Evolutionary conservation across 1,140 invertebrate species (phyloP).

Genomic region (Dolichoris vasculosae): DNA sequence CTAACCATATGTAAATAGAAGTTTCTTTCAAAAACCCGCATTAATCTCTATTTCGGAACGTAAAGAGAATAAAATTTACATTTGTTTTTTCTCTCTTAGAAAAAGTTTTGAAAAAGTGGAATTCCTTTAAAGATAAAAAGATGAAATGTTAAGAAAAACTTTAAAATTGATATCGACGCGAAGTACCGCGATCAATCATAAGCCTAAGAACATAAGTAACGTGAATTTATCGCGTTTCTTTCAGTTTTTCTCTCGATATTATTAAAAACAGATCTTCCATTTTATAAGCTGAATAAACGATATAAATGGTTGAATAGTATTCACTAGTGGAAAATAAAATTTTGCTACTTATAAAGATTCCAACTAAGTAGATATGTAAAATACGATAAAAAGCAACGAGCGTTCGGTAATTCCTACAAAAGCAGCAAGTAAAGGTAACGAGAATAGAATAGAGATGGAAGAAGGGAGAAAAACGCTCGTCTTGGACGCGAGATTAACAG

Average conservation of each 20-base stretch:
- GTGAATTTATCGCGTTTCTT: background rate
- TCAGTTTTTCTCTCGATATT: background rate
- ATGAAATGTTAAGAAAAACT: constrained; percentile 17
- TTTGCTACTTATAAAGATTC: background rate
- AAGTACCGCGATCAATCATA: background rate
- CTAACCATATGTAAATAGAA: background rate
- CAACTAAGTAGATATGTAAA: background rate
- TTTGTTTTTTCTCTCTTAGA: background rate
- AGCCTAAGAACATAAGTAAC: background rate
- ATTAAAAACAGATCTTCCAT: background rate
- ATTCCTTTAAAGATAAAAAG: constrained; percentile 9
- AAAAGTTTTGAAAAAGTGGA: constrained; percentile 4
- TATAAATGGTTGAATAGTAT: background rate
- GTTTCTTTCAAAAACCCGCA: background rate
- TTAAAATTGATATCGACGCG: constrained; percentile 14
- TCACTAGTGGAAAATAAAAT: background rate
- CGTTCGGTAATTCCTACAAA: background rate
- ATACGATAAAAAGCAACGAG: background rate
- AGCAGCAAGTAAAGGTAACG: background rate
- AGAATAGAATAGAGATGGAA: background rate
- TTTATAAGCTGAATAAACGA: background rate
- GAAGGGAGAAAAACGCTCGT: background rate
- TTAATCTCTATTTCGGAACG: background rate
- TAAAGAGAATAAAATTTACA: background rate
- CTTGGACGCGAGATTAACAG: constrained; percentile 9